Evolutionary conservation across 2,888 invertebrate species (phyloP).

Genomic region (Anorthoa munda): DNA sequence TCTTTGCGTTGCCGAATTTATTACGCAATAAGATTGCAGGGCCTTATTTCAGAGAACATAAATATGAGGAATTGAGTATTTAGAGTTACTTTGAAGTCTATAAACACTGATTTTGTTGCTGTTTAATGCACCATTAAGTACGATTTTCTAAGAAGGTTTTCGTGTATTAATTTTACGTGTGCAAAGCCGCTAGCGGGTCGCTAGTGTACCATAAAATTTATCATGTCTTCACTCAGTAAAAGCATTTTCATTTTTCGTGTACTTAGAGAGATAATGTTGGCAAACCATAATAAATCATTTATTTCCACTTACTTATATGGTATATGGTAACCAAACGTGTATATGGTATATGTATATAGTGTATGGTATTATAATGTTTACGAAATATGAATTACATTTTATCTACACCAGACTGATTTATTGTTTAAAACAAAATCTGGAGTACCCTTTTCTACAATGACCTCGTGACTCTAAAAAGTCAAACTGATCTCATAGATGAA

Average conservation of each 20-base stretch:
- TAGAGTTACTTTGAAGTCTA: slow-evolving; percentile 13
- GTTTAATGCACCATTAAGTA: slow-evolving; percentile 21
- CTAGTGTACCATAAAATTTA: slow-evolving; percentile 55
- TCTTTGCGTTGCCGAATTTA: no score
- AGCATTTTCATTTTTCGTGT: slow-evolving; percentile 57
- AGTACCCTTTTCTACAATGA: background rate
- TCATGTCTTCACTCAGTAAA: slow-evolving; percentile 56
- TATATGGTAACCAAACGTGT: no score
- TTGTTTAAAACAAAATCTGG: slow-evolving; percentile 6
- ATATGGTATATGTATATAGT: no score
- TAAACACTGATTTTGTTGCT: slow-evolving; percentile 9
- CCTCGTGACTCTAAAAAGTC: background rate
- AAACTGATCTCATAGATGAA: background rate
- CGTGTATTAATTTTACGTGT: slow-evolving; percentile 52
- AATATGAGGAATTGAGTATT: background rate
- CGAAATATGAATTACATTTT: slow-evolving; percentile 21
- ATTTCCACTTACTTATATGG: slow-evolving; percentile 45
- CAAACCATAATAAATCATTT: slow-evolving; percentile 49
- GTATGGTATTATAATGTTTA: slow-evolving; percentile 17
- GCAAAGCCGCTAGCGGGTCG: slow-evolving; percentile 26
- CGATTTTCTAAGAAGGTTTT: slow-evolving; percentile 33
- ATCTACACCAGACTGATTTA: slow-evolving; percentile 9
- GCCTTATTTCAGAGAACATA: background rate
- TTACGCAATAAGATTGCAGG: no score
- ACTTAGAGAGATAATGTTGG: slow-evolving; percentile 40